A percentile compares a stretch with the other conserved stretches of the same genome.
These are phyloP conservation scores for Penaeus japonicus DNA, from an alignment of 1,140 invertebrate species.

Conservation along the genomic window DNA sequence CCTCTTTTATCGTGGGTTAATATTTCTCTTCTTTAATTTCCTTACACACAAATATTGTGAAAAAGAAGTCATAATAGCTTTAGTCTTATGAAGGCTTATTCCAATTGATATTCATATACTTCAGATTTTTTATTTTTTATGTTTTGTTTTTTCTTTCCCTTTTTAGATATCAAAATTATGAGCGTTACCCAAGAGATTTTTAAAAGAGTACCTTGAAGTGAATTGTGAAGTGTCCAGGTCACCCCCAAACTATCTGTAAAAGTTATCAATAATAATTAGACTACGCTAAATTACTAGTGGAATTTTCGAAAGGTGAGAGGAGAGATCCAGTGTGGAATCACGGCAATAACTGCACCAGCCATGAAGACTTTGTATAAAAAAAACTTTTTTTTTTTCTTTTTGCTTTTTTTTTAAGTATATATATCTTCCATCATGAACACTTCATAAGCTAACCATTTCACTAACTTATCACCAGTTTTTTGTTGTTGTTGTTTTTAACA, in stretches of 20 bases:
- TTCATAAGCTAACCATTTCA: background rate
- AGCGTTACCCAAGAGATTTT: too few relatives aligned
- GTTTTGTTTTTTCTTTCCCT: too few relatives aligned
- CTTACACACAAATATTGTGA: background rate
- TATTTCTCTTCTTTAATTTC: background rate
- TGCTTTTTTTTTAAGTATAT: background rate
- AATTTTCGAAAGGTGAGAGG: slow-evolving; percentile 35
- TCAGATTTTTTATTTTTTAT: too few relatives aligned
- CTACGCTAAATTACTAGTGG: slow-evolving; percentile 44
- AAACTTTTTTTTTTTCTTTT: background rate
- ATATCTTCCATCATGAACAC: slow-evolving; percentile 18
- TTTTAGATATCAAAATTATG: too few relatives aligned
- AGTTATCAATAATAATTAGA: slow-evolving; percentile 20
- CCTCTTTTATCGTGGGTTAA: background rate
- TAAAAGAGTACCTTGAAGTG: background rate
- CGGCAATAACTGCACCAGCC: slow-evolving; percentile 30
- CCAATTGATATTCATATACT: too few relatives aligned
- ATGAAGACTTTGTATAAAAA: slow-evolving; percentile 1
- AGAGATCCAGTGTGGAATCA: slow-evolving; percentile 22
- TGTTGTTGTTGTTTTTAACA: background rate
- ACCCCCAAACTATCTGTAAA: slow-evolving; percentile 18
- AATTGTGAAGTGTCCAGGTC: slow-evolving; percentile 11
- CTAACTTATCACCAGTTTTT: background rate
- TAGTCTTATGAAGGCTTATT: too few relatives aligned
- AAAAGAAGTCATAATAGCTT: background rate